Base-by-base conservation (phyloP, 2,888 invertebrate species). In the Bombylius major region DNA sequence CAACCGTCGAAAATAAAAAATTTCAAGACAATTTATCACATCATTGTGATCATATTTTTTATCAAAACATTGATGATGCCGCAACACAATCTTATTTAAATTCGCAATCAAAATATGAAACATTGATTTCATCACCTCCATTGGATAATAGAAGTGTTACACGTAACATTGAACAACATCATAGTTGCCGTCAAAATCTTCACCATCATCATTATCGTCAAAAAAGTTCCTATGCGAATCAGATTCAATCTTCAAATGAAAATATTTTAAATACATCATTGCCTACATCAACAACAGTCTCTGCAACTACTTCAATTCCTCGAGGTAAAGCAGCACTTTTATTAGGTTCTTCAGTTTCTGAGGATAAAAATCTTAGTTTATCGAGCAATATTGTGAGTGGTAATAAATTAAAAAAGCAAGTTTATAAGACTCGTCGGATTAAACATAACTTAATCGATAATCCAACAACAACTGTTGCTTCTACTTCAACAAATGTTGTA, bases 271-370 rank as follows among this genome's bases (percentile, higher is more conserved):
- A 33, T 49, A 49, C 55, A 14, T 48, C 47, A 7, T 36, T 57
- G n/a, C 48, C 50, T 49, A 49, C 55, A 14, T 48, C 47, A 7
- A 42, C 58, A 23, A 50, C 50, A 23, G 5, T 11, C 8, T 5
- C 7, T 44, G 51, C 51, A n/a, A 14, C 47, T 14, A 42, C 47
- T 23, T 53, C 61, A 33, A 57, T 60, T 12, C 61, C 62, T 32
- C 58, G 60, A 57, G 65, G 65, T 3, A 66, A 66, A 59, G 66
- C 66, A 5, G 66, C 66, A 23, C 64, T 63, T 9, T 57, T 66
- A 23, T 56, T 66, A 50, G 66, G 66, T 34, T 23, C 23, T 23
- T 65, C 66, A 34, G 64, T 65, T 55, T 59, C 63, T 13, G 64
- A 64, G 58, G 63, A 64, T 57, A 62, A 65, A 55, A 23, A 23